Evolutionary conservation across 2,888 invertebrate genomes (phyloP).

Genomic region (Stegophylla sp.): DNA sequence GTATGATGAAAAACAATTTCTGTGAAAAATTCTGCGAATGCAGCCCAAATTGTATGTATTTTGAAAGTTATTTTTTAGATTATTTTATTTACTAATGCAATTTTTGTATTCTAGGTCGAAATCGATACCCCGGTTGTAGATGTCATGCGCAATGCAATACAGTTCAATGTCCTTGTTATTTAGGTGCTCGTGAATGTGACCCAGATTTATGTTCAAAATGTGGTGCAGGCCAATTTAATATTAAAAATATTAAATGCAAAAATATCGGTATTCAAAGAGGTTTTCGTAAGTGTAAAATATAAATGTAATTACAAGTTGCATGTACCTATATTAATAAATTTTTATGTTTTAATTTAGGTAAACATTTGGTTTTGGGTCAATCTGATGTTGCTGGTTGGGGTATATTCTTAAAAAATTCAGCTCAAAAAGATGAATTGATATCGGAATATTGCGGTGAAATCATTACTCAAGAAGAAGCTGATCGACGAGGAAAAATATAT

Average conservation of each 20-base stretch:
- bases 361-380: conserved; percentile 93
- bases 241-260: conserved; percentile 82
- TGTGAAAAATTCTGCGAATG: conserved; percentile 99
- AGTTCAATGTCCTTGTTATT: conserved; percentile 97
- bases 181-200: conserved; percentile 98
- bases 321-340: not conserved
- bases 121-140: conserved; percentile 95
- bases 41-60: conserved; percentile 83
- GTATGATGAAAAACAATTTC: conserved; percentile 93
- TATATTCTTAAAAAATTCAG: conserved; percentile 93
- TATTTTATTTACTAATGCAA: not conserved
- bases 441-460: conserved; percentile 99
- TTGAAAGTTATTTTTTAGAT: not conserved
- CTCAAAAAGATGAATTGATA: conserved; percentile 97
- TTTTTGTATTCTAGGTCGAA: conserved; percentile 72
- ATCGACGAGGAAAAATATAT: conserved; percentile 97
- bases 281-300: conserved; percentile 73
- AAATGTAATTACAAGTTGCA: not conserved
- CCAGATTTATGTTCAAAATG: conserved; percentile 96
- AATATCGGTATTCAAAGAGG: conserved; percentile 93
- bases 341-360: conserved; percentile 65
- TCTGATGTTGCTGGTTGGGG: conserved; percentile 99
- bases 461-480: conserved; percentile 98
- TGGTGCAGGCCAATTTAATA: conserved; percentile 86
- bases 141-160: conserved; percentile 99